Evolutionary conservation across 2,888 invertebrate genomes (phyloP).

Genomic region (Eristalinus aeneus): DNA sequence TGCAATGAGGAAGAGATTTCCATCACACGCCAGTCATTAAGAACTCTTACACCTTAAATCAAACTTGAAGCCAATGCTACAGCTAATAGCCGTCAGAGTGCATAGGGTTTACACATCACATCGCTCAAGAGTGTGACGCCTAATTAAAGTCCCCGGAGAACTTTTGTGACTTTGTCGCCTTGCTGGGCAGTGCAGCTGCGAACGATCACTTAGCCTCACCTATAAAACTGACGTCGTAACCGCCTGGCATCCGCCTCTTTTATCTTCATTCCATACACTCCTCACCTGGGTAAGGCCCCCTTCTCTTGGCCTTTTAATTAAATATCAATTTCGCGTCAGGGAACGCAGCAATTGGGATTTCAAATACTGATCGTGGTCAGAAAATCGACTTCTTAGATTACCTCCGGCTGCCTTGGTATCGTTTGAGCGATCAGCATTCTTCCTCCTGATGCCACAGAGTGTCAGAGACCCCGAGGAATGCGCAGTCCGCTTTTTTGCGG

Average conservation of each 20-base stretch:
- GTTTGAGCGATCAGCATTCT: conserved; percentile 26
- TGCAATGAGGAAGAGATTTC: conserved; percentile 65
- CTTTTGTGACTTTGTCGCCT: background rate
- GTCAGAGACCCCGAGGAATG: conserved; percentile 37
- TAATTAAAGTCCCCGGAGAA: conserved; percentile 5
- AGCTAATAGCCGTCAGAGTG: background rate
- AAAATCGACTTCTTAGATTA: conserved; percentile 41
- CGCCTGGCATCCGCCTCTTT: conserved; percentile 22
- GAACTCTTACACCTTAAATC: conserved; percentile 49
- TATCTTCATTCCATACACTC: background rate
- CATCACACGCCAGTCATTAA: conserved; percentile 43
- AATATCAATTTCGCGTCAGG: conserved; percentile 52
- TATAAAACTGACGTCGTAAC: conserved; percentile 8
- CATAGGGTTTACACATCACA: background rate
- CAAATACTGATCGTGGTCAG: conserved; percentile 40
- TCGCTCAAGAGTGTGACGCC: background rate
- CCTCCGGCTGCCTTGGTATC: conserved; percentile 20
- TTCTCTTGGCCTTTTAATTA: conserved; percentile 50
- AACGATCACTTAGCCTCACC: conserved; percentile 35
- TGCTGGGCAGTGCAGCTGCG: background rate
- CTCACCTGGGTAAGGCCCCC: background rate
- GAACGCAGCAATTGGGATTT: conserved; percentile 44
- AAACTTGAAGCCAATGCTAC: conserved; percentile 36
- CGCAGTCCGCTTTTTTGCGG: conserved; percentile 16
- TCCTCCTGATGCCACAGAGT: background rate